Conservation (phyloP, 2,113 vertebrate species). For the Recurvirostra avosetta region DNA sequence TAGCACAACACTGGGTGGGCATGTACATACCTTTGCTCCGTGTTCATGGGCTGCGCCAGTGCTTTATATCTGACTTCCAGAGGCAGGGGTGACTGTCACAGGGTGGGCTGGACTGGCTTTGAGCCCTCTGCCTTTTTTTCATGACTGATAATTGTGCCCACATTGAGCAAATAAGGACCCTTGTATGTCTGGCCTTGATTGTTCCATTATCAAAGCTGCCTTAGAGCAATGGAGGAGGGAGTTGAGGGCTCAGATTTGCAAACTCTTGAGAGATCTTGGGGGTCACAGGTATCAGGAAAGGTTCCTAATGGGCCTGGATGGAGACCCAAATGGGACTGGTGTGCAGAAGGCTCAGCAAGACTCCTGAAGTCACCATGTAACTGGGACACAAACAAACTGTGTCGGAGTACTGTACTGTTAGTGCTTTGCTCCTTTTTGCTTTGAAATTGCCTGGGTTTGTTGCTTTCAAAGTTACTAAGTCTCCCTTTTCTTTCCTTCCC, state of each 20-base stretch:
- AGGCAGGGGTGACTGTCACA: background rate
- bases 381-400: background rate
- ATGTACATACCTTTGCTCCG: background rate
- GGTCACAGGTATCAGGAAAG: background rate
- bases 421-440: background rate
- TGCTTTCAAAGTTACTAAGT: slow-evolving; percentile 12
- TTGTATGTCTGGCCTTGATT: background rate
- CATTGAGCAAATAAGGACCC: background rate
- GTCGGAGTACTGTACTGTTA: background rate
- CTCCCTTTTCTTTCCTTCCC: slow-evolving; percentile 65
- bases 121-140: background rate
- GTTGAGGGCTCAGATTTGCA: background rate
- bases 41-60: background rate
- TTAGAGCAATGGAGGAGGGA: background rate
- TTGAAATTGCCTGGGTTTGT: background rate
- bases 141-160: background rate
- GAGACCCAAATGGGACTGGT: background rate
- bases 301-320: background rate
- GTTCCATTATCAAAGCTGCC: background rate
- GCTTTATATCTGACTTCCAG: background rate
- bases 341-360: background rate
- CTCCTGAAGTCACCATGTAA: background rate
- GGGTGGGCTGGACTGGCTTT: background rate
- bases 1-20: background rate
- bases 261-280: background rate